A percentile compares a stretch with the other conserved stretches of the same genome.
phyloP scores from a whole-genome alignment of 2,888 invertebrate genomes.

The Pollenia griseotomentosa region DNA sequence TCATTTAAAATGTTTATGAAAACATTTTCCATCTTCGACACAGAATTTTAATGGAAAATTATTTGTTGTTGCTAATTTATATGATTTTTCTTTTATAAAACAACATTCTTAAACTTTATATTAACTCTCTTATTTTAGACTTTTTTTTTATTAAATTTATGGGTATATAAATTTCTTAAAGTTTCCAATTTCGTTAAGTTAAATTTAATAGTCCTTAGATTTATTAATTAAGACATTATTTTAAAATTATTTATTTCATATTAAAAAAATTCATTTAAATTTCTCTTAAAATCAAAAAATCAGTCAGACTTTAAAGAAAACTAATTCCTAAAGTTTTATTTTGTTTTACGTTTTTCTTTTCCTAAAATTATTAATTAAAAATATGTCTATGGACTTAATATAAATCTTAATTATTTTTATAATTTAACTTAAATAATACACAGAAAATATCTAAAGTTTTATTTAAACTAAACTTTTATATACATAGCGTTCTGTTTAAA shows the following conservation, averaged over 20 bases:
- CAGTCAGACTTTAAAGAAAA: constrained; percentile 60
- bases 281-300: constrained; percentile 52
- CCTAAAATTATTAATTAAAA: constrained; percentile 24
- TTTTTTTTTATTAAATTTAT: no score
- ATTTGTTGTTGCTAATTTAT: no score
- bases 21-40: no score
- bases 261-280: constrained; percentile 14
- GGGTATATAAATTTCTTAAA: no score
- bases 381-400: not conserved
- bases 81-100: no score
- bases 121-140: no score
- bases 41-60: no score
- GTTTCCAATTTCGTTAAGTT: not conserved
- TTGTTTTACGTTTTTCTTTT: constrained; percentile 6
- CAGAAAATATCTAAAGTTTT: not conserved
- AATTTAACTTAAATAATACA: constrained; percentile 4
- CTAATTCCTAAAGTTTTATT: constrained; percentile 21
- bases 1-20: accelerated
- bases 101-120: no score
- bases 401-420: constrained; percentile 5
- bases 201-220: not conserved
- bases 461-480: constrained; percentile 34
- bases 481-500: constrained; percentile 4
- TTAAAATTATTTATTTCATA: not conserved
- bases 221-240: not conserved